These are phyloP conservation scores for Eriosoma lanigerum DNA, from an alignment of 1,140 invertebrate genomes.

Conservation along the genomic window DNA sequence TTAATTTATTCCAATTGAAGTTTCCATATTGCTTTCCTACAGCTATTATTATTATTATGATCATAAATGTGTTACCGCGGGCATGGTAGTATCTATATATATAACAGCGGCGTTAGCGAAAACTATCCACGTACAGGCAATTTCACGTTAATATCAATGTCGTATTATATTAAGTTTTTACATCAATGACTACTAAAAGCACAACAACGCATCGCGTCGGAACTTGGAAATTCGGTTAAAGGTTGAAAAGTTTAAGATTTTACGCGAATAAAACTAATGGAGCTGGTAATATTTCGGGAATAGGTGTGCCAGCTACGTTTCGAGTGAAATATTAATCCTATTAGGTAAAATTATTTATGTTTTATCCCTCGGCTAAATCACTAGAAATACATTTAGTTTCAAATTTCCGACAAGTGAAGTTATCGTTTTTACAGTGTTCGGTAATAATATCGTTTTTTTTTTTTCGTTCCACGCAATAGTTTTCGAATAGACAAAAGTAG, in stretches of 20 bases:
- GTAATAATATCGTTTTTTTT: constrained; percentile 4
- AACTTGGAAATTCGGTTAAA: not conserved
- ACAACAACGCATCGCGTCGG: not conserved
- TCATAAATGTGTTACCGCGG: too few relatives aligned
- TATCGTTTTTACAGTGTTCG: not conserved
- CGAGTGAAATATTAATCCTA: constrained; percentile 14
- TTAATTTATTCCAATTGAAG: too few relatives aligned
- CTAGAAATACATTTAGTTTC: constrained; percentile 3
- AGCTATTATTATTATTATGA: too few relatives aligned
- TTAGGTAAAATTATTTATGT: constrained; percentile 27
- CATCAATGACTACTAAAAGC: not conserved
- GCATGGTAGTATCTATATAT: too few relatives aligned
- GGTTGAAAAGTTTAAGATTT: not conserved
- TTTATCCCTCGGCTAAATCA: not conserved
- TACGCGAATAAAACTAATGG: not conserved
- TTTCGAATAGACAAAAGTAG: not conserved
- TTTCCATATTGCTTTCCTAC: too few relatives aligned
- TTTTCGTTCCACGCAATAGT: not conserved
- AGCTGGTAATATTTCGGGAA: not conserved
- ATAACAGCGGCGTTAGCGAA: not conserved
- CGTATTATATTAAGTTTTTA: not conserved
- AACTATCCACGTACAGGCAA: not conserved
- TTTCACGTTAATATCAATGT: not conserved
- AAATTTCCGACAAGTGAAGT: not conserved
- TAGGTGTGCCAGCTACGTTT: not conserved